Conservation (phyloP, 2,797 vertebrate species). For the Sebastes minor region DNA sequence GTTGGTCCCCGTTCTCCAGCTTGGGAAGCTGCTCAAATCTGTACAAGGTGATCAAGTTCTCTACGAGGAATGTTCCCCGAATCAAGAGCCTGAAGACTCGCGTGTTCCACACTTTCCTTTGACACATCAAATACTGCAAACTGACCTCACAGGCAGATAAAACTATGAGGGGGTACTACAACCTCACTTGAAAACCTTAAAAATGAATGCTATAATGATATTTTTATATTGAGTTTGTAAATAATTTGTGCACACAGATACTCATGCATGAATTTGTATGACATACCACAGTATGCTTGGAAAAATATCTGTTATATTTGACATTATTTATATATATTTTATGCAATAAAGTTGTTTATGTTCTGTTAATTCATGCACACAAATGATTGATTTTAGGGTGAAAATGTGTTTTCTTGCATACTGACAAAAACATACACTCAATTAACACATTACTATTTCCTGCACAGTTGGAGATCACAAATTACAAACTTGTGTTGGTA, state of each 20-base stretch:
- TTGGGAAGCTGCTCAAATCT: slow-evolving; percentile 61
- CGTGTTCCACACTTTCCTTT: slow-evolving; percentile 83
- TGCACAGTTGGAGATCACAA: not conserved
- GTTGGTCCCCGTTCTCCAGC: slow-evolving; percentile 51
- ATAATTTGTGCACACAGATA: not conserved
- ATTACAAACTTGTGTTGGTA: not conserved
- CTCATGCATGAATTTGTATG: not conserved
- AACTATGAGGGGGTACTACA: not conserved
- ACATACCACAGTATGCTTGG: not conserved
- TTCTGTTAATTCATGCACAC: not conserved
- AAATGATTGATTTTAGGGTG: not conserved
- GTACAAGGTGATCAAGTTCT: slow-evolving; percentile 69
- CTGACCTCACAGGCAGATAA: not conserved
- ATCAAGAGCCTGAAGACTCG: slow-evolving; percentile 71
- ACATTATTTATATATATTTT: not conserved
- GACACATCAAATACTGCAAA: slow-evolving; percentile 25
- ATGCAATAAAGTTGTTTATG: not conserved
- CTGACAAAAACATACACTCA: not conserved
- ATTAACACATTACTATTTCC: not conserved
- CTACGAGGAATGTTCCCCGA: slow-evolving; percentile 54
- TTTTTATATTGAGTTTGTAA: not conserved
- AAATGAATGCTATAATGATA: not conserved
- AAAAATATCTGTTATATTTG: not conserved
- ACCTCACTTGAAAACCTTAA: not conserved
- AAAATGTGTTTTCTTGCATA: not conserved